phyloP scores from a whole-genome alignment of 2,113 vertebrate genomes.

The Microtus montanus region DNA sequence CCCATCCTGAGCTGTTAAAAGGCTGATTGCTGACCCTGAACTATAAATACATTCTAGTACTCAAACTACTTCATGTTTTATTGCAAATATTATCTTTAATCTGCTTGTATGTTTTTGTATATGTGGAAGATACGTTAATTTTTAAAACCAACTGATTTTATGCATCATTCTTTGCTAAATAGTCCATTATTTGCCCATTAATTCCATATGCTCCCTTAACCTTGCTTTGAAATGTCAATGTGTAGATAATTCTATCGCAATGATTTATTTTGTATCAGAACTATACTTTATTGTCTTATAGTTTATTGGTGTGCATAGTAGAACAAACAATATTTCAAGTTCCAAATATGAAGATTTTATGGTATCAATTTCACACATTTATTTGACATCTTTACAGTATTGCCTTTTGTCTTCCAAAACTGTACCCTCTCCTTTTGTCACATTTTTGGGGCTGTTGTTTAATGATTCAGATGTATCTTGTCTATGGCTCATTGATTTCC shows the following conservation, averaged over 20 bases:
- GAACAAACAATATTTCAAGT: not conserved
- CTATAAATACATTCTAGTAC: not conserved
- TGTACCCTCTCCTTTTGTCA: not conserved
- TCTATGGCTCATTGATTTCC: not conserved
- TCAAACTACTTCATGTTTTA: not conserved
- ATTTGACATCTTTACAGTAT: not conserved
- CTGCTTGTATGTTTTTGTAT: not conserved
- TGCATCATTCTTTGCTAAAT: not conserved
- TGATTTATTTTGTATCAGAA: slow-evolving; percentile 20
- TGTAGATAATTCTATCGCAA: not conserved
- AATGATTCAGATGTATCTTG: not conserved
- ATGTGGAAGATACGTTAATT: not conserved
- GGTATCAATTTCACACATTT: not conserved
- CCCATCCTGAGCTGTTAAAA: not conserved
- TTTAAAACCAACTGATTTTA: not conserved
- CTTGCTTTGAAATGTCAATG: not conserved
- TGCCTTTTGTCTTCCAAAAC: not conserved
- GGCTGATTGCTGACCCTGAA: not conserved
- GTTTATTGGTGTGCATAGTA: not conserved
- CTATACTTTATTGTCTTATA: not conserved
- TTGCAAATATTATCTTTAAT: slow-evolving; percentile 24
- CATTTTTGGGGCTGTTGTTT: not conserved
- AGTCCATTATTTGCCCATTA: not conserved
- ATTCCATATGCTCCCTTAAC: not conserved
- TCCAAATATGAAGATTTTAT: not conserved